Percentiles rank a stretch among this genome's conserved stretches.
These are phyloP conservation scores for Colistium nudipinnis DNA, from an alignment of 2,113 vertebrate species.

Conservation along the genomic window DNA sequence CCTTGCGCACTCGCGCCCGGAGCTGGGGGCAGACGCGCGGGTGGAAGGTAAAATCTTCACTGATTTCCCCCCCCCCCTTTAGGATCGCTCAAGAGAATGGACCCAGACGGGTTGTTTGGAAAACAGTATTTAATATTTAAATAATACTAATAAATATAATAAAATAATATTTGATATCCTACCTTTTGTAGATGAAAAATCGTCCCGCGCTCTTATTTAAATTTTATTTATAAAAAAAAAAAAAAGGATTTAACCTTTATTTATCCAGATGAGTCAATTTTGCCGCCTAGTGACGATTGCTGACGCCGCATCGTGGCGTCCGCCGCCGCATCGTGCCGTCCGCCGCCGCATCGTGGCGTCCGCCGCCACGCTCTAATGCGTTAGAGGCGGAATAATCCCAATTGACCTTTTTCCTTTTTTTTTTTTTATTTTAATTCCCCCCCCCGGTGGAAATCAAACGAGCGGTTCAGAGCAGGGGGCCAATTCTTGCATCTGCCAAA, in stretches of 20 bases:
- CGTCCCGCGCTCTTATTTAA: no score
- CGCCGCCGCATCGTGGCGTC: background rate
- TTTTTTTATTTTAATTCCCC: no score
- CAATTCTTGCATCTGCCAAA: conserved; percentile 34
- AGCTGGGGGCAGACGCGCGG: conserved; percentile 18
- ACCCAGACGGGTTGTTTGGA: no score
- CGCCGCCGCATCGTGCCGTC: background rate
- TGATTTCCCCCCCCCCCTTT: background rate
- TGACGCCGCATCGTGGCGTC: background rate
- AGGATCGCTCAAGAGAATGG: background rate
- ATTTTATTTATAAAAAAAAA: no score
- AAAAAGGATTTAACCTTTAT: no score
- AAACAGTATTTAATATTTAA: no score
- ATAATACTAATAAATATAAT: no score
- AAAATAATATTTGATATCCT: no score
- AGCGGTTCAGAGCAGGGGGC: conserved; percentile 13
- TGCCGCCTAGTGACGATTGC: conserved; percentile 34
- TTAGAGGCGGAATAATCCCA: conserved; percentile 40
- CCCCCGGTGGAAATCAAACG: conserved; percentile 41
- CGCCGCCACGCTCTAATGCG: background rate
- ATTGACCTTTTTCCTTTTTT: conserved; percentile 47
- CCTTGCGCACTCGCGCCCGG: conserved; percentile 19
- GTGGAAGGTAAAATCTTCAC: conserved; percentile 54
- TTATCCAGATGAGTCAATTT: no score
- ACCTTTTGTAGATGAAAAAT: no score